These are phyloP conservation scores for Bimastos eiseni DNA, from an alignment of 2,888 invertebrate genomes.

Conservation along the genomic window DNA sequence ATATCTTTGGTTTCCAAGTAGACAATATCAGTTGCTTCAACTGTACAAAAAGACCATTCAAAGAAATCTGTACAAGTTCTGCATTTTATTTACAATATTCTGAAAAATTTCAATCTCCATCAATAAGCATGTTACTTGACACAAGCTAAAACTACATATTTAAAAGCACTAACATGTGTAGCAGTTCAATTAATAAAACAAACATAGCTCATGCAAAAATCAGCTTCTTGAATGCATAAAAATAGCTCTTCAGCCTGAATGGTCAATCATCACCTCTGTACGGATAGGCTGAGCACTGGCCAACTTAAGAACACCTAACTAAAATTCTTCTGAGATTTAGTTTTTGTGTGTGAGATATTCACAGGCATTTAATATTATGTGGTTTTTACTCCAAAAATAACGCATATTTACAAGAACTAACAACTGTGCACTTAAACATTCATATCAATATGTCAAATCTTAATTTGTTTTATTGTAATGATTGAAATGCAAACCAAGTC, in stretches of 20 bases:
- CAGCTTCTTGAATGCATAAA: constrained; percentile 5
- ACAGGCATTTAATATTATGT: not conserved
- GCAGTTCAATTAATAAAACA: constrained; percentile 1
- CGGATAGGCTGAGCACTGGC: constrained; percentile 5
- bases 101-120: constrained; percentile 13
- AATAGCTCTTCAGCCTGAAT: not conserved
- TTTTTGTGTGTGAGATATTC: not conserved
- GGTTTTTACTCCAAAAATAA: not conserved
- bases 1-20: constrained; percentile 13
- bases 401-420: not conserved
- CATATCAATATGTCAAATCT: too few species aligned
- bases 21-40: not conserved
- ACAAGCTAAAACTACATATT: not conserved
- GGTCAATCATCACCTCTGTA: not conserved
- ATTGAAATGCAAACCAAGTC: too few species aligned
- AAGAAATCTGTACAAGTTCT: constrained; percentile 13
- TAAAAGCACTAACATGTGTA: not conserved
- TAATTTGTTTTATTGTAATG: too few species aligned
- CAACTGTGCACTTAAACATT: not conserved
- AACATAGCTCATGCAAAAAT: not conserved
- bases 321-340: not conserved
- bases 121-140: not conserved
- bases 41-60: not conserved
- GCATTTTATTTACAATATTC: not conserved
- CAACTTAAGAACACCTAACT: not conserved